These are phyloP conservation scores for Ctenomys sociabilis DNA, from an alignment of 2,113 vertebrate genomes.

Conservation along the genomic window DNA sequence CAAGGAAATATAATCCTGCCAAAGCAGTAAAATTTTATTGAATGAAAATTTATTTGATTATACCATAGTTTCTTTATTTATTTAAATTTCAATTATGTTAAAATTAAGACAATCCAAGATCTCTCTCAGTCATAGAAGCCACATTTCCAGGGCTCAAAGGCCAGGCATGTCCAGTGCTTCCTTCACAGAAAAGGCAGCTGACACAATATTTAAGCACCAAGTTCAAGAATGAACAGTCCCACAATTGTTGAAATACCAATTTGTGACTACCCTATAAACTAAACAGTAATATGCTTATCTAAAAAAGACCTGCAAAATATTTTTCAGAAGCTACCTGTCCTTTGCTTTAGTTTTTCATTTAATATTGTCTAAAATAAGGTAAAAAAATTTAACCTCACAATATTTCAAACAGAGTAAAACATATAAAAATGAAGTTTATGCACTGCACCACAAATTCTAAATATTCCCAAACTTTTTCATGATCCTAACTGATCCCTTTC, in stretches of 20 bases:
- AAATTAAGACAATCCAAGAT: not conserved
- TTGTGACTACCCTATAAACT: not conserved
- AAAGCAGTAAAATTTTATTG: not conserved
- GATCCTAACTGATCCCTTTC: not conserved
- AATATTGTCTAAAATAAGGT: not conserved
- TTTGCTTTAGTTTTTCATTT: not conserved
- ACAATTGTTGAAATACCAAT: not conserved
- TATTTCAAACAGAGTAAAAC: not conserved
- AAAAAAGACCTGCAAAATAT: not conserved
- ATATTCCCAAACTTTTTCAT: not conserved
- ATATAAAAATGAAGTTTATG: not conserved
- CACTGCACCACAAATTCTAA: not conserved
- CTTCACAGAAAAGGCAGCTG: not conserved
- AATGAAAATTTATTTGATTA: not conserved
- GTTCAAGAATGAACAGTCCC: not conserved
- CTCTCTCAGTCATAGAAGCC: not conserved
- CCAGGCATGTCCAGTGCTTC: no score
- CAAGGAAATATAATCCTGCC: not conserved
- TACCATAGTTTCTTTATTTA: not conserved
- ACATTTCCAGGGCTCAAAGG: not conserved
- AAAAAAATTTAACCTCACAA: not conserved
- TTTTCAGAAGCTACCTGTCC: not conserved
- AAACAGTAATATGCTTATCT: not conserved
- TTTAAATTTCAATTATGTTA: not conserved
- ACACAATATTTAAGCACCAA: not conserved